Evolutionary conservation across 1,140 invertebrate species (phyloP).

Genomic region (Asbolus verrucosus): DNA sequence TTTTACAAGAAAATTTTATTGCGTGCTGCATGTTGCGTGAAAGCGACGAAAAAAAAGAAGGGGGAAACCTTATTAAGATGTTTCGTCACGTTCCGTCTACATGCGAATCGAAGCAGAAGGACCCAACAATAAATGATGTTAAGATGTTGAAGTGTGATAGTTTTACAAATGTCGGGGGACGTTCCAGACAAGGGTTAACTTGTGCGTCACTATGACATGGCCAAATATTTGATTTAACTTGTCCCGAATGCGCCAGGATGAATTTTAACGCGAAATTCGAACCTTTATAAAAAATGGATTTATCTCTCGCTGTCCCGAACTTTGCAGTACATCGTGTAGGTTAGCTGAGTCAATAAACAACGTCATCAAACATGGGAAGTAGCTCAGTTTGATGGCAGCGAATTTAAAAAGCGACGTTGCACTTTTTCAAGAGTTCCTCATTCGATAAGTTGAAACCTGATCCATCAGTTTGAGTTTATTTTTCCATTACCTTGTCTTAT

Average conservation of each 20-base stretch:
- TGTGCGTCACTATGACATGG: conserved; percentile 37
- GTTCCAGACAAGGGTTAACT: conserved; percentile 37
- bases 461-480: too few relatives aligned
- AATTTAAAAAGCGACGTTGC: too few relatives aligned
- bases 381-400: too few relatives aligned
- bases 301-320: too few relatives aligned
- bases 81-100: conserved; percentile 51
- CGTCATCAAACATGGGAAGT: too few relatives aligned
- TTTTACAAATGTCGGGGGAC: conserved; percentile 48
- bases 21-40: conserved; percentile 33
- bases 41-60: conserved; percentile 28
- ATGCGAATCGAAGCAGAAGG: conserved; percentile 51
- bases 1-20: conserved; percentile 32
- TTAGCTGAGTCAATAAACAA: too few relatives aligned
- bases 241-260: not conserved
- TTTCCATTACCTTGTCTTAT: too few relatives aligned
- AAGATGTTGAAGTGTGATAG: conserved; percentile 53
- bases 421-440: too few relatives aligned
- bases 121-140: conserved; percentile 56
- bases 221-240: conserved; percentile 44
- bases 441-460: too few relatives aligned
- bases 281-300: not conserved
- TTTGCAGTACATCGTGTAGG: too few relatives aligned
- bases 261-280: conserved; percentile 4
- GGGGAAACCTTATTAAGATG: conserved; percentile 45